Conservation (phyloP, 2,888 invertebrate genomes). For the Tolmerus cingulatus region DNA sequence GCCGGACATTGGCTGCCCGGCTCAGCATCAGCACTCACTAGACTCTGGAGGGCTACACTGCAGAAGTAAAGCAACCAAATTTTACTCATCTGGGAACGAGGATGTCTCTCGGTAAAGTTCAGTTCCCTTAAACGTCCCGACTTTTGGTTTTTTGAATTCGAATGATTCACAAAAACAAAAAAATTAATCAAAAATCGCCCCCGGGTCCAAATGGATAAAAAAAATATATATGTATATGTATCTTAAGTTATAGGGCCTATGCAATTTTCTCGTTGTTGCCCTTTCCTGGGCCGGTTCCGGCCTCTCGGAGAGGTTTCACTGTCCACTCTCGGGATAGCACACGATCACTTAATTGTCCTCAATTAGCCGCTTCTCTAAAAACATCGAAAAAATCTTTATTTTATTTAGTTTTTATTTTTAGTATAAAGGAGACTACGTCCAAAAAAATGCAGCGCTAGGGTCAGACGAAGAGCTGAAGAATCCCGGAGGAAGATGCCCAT, state of each 20-base stretch:
- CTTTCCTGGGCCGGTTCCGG: not conserved
- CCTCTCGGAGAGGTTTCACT: conserved; percentile 21
- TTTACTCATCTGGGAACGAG: conserved; percentile 47
- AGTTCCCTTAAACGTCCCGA: not conserved
- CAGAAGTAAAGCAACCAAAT: conserved; percentile 49
- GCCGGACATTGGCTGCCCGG: conserved; percentile 53
- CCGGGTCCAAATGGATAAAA: not conserved
- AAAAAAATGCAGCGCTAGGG: conserved; percentile 8
- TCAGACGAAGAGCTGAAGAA: not conserved
- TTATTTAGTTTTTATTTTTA: not conserved
- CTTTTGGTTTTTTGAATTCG: not conserved
- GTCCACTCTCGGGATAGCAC: conserved; percentile 22
- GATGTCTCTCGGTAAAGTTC: conserved; percentile 14
- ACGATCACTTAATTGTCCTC: conserved; percentile 39
- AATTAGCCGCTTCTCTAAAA: conserved; percentile 34
- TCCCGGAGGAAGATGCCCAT: not conserved
- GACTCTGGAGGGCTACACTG: conserved; percentile 49
- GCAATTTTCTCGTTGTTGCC: not conserved
- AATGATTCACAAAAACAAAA: not conserved
- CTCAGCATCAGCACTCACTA: conserved; percentile 50
- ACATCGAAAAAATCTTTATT: conserved; percentile 10
- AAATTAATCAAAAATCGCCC: not conserved
- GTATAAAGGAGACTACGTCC: not conserved
- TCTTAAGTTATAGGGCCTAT: not conserved
- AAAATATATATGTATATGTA: not conserved